Conservation (phyloP, 2,113 vertebrate genomes). For the Dipodomys merriami region DNA sequence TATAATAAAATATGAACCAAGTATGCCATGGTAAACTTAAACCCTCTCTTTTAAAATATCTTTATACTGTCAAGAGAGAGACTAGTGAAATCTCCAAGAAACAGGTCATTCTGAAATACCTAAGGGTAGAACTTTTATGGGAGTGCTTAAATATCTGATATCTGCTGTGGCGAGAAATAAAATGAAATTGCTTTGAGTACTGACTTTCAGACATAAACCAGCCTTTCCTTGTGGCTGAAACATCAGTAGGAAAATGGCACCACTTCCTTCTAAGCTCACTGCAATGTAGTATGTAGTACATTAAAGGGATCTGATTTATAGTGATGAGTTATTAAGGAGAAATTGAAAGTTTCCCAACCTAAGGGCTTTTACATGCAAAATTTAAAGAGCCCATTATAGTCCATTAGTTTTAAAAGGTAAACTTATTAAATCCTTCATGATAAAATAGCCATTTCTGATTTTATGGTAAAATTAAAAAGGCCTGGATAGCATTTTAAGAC, state of each 20-base stretch:
- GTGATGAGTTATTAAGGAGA: slow-evolving; percentile 79
- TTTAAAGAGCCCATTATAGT: slow-evolving; percentile 78
- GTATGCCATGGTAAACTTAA: slow-evolving; percentile 10
- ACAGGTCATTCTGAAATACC: slow-evolving; percentile 81
- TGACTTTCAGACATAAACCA: slow-evolving; percentile 79
- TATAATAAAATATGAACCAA: slow-evolving; percentile 57
- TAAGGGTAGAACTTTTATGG: slow-evolving; percentile 79
- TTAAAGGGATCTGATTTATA: slow-evolving; percentile 73
- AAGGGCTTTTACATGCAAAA: slow-evolving; percentile 75
- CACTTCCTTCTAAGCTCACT: slow-evolving; percentile 65
- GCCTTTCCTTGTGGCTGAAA: slow-evolving; percentile 64
- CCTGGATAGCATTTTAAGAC: slow-evolving; percentile 68
- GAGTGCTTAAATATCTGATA: slow-evolving; percentile 77
- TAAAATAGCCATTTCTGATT: slow-evolving; percentile 75
- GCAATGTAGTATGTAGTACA: slow-evolving; percentile 41
- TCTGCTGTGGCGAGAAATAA: slow-evolving; percentile 75
- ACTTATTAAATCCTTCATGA: slow-evolving; percentile 77
- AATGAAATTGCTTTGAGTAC: slow-evolving; percentile 82
- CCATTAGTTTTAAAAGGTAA: slow-evolving; percentile 75
- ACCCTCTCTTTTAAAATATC: slow-evolving; percentile 47
- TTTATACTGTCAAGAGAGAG: slow-evolving; percentile 67
- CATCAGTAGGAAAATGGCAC: slow-evolving; percentile 67
- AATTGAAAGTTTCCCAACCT: slow-evolving; percentile 81
- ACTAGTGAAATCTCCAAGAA: slow-evolving; percentile 73
- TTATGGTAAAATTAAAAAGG: slow-evolving; percentile 74